Evolutionary conservation across 1,140 invertebrate species (phyloP).

Genomic region (Eupristina koningsbergeri): DNA sequence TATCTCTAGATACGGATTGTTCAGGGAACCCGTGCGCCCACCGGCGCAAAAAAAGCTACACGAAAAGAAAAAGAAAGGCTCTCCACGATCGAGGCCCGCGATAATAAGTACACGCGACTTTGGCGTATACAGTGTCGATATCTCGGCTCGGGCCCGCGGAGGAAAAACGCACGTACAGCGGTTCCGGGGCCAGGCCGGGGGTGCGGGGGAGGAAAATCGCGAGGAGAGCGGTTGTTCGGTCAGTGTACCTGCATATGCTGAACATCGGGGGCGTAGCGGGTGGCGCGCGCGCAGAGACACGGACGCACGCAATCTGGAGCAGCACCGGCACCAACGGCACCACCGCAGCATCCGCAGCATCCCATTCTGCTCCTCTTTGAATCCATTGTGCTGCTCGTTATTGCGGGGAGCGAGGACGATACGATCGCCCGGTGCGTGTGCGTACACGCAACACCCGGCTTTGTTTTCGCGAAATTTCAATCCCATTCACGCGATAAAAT

Average conservation of each 20-base stretch:
- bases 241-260: conserved; percentile 52
- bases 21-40: background rate
- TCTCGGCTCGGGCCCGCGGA: background rate
- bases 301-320: conserved; percentile 39
- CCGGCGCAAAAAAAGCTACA: background rate
- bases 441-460: too few species aligned
- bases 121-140: conserved; percentile 38
- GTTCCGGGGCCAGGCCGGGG: background rate
- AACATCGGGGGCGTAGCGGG: conserved; percentile 59
- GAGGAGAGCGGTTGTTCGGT: conserved; percentile 29
- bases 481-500: too few species aligned
- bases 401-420: too few species aligned
- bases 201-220: background rate
- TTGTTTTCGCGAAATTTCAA: too few species aligned
- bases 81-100: background rate
- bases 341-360: too few species aligned
- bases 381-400: background rate
- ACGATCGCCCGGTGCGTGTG: too few species aligned
- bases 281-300: conserved; percentile 49
- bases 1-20: conserved; percentile 5
- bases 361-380: background rate
- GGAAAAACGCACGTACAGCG: background rate
- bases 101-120: conserved; percentile 35
- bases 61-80: background rate
- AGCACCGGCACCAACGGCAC: too few species aligned